These are phyloP conservation scores for Macquaria ambigua DNA, from an alignment of 2,113 vertebrate species.

Conservation along the genomic window DNA sequence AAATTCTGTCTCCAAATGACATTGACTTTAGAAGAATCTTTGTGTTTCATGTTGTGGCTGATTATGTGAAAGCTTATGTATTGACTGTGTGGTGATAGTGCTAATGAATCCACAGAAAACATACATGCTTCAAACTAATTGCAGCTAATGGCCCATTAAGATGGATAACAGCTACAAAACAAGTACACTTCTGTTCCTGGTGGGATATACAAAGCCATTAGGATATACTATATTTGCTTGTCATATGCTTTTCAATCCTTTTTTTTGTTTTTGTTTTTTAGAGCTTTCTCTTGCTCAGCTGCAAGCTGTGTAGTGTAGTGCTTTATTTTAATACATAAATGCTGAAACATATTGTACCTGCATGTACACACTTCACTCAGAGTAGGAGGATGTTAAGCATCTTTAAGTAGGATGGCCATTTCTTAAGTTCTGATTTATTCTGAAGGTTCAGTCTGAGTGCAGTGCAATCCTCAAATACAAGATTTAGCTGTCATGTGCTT, in stretches of 20 bases:
- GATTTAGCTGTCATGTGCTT: constrained; percentile 8
- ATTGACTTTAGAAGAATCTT: neutral
- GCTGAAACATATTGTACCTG: neutral
- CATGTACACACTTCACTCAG: neutral
- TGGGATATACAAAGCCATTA: constrained; percentile 16
- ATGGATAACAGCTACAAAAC: constrained; percentile 23
- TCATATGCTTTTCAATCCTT: constrained; percentile 6
- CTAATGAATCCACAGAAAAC: constrained; percentile 36
- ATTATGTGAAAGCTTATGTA: constrained; percentile 12
- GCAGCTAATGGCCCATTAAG: constrained; percentile 47
- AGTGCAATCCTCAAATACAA: constrained; percentile 1
- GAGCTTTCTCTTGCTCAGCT: neutral
- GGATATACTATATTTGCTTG: neutral
- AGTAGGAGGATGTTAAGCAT: neutral
- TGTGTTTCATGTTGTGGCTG: neutral
- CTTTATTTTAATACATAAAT: neutral
- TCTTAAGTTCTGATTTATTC: constrained; percentile 4
- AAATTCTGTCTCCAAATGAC: neutral
- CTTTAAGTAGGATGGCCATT: neutral
- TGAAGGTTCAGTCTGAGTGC: neutral
- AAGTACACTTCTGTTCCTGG: neutral
- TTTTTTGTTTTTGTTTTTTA: neutral
- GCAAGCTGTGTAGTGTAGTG: neutral
- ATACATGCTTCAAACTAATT: constrained; percentile 42
- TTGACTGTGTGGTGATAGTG: constrained; percentile 18